Conservation (phyloP, 2,888 invertebrate genomes). For the Hoplodrina blanda region DNA sequence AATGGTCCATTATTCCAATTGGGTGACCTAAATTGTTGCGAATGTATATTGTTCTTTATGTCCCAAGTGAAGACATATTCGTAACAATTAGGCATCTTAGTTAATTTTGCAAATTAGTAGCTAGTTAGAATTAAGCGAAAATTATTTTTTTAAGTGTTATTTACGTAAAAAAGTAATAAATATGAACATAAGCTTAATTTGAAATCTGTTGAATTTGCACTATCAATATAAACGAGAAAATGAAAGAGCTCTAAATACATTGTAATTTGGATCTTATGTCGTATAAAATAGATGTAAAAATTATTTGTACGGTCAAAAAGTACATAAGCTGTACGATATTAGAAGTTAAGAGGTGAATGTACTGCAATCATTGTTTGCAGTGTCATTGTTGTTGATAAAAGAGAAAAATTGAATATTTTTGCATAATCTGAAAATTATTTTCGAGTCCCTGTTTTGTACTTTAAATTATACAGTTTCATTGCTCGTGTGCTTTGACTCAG, state of each 20-base stretch:
- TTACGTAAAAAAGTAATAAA: background rate
- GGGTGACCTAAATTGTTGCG: background rate
- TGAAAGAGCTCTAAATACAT: constrained; percentile 58
- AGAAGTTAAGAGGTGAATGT: constrained; percentile 48
- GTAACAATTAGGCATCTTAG: background rate
- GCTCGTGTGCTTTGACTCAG: constrained; percentile 45
- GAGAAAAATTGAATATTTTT: constrained; percentile 61
- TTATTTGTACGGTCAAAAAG: constrained; percentile 57
- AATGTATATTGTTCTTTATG: background rate
- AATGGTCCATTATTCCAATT: constrained; percentile 12
- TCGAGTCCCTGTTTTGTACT: constrained; percentile 54
- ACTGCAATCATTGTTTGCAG: constrained; percentile 48
- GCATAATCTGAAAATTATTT: constrained; percentile 59
- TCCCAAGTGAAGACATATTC: background rate
- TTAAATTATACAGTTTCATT: constrained; percentile 46
- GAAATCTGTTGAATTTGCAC: background rate
- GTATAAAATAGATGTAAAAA: constrained; percentile 61
- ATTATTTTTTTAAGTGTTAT: constrained; percentile 5
- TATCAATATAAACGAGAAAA: constrained; percentile 10
- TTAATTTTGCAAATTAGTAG: constrained; percentile 1
- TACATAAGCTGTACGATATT: constrained; percentile 61
- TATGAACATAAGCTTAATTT: constrained; percentile 4
- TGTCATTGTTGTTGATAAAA: constrained; percentile 47
- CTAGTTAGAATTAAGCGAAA: constrained; percentile 12
- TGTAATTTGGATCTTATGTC: constrained; percentile 51